Evolutionary conservation across 2,888 invertebrate species (phyloP).

Genomic region (Scaptomyza reducta): DNA sequence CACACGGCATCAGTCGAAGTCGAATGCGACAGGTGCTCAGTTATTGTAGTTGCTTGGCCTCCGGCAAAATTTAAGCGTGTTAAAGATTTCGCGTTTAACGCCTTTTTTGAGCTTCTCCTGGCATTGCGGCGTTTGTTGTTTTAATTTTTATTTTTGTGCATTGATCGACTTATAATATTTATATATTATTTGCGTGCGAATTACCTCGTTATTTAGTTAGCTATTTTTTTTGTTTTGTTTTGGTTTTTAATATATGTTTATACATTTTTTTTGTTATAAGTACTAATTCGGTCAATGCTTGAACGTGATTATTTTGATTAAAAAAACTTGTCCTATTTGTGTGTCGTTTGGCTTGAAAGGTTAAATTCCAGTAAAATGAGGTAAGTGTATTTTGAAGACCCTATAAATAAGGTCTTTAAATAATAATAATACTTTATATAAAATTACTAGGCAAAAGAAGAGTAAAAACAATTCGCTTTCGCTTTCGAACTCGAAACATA

Average conservation of each 20-base stretch:
- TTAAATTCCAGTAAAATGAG: conserved; percentile 41
- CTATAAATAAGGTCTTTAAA: too few relatives aligned
- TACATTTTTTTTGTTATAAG: background rate
- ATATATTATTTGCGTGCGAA: conserved; percentile 4
- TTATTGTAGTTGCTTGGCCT: conserved; percentile 10
- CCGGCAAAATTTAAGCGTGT: conserved; percentile 2
- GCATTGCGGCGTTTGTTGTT: conserved; percentile 1
- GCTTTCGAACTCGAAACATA: too few relatives aligned
- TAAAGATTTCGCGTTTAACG: conserved; percentile 6
- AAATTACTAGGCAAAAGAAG: too few relatives aligned
- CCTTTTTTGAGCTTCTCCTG: conserved; percentile 17
- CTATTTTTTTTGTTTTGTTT: conserved; percentile 3
- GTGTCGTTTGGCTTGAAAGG: background rate
- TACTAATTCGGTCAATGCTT: conserved; percentile 29
- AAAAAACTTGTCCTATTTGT: conserved; percentile 13
- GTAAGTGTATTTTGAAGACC: conserved; percentile 32
- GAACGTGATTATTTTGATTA: conserved; percentile 32
- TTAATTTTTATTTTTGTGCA: background rate
- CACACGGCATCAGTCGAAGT: conserved; percentile 42
- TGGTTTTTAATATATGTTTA: background rate
- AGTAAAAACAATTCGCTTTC: too few relatives aligned
- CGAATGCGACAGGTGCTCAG: conserved; percentile 49
- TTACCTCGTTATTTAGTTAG: background rate
- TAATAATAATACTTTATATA: too few relatives aligned
- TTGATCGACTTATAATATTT: background rate